phyloP scores from a whole-genome alignment of 2,113 vertebrate species.

The Bos javanicus region DNA sequence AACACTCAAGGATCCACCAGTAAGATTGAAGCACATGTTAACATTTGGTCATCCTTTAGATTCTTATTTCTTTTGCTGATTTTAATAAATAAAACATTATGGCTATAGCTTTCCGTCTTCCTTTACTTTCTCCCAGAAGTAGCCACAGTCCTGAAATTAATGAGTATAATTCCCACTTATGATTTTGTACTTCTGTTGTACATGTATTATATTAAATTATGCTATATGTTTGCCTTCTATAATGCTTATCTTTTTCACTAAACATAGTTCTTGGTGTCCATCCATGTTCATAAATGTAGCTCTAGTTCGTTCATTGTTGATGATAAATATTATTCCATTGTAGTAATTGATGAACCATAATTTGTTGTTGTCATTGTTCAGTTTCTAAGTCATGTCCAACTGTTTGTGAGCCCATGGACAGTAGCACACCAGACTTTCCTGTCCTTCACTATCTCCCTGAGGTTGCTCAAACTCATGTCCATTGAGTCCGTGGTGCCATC shows the following conservation, averaged over 20 bases:
- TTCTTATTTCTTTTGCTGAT: neutral
- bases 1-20: neutral
- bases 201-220: neutral
- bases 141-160: neutral
- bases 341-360: neutral
- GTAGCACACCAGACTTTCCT: neutral
- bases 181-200: neutral
- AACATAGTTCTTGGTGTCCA: neutral
- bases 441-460: neutral
- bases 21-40: neutral
- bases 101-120: neutral
- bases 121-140: neutral
- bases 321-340: neutral
- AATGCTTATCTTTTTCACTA: neutral
- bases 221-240: neutral
- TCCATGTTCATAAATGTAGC: neutral
- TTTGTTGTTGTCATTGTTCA: neutral
- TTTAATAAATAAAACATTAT: neutral
- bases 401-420: neutral
- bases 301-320: neutral
- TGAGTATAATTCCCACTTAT: neutral
- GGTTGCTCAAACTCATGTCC: neutral
- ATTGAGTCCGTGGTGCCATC: neutral
- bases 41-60: neutral
- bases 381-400: neutral